Base-by-base conservation (phyloP, 1,140 invertebrate species). In the Agrypnia vestita region DNA sequence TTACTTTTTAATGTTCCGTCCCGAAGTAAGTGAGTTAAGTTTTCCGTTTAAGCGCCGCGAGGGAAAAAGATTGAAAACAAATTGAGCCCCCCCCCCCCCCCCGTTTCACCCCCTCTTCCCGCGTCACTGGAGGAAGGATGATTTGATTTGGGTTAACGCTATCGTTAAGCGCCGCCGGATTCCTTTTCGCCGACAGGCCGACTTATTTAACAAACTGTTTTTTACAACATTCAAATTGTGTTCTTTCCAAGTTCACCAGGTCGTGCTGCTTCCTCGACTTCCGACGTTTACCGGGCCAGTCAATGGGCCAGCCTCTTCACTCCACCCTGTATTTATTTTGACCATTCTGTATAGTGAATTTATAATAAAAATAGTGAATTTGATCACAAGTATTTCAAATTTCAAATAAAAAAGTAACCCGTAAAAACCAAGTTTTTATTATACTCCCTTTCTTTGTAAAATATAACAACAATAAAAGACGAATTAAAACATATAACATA, bases 1-100 rank as follows among this genome's bases (percentile, higher is more conserved):
- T 69, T 75, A 51, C 69, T 74, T 75, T 81, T 76, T 75, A 67
- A 81, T 71, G 69, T 76, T 76, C 76, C 74, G 51, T 81, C 67
- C 59, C 71, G 69, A 55, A 76, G 62, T 81, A 78, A 76, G 80
- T 76, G 74, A 81, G 74, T 81, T 81, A 78, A 81, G 76, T 78
- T 78, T 78, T 55, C 56, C 56, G 67, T 35, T 81, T 78, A 78
- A 55, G 43, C 64, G 51, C 64, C 55, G 19, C 67, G 55, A 69
- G 76, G 79, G 76, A 53, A 78, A 79, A 79, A 82, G 77, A 82
- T 79, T 82, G 81, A 78, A 82, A 82, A 80, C 81, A 79, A 82
- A 82, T 82, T 82, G 78, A 72, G 67, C 61, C 19, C 47, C 47
- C 61, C 21, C 47, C 53, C 47, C 47, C 19, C 69, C 6, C 25